Base-by-base conservation (phyloP, 2,888 invertebrate genomes). In the Noctua fimbriata region DNA sequence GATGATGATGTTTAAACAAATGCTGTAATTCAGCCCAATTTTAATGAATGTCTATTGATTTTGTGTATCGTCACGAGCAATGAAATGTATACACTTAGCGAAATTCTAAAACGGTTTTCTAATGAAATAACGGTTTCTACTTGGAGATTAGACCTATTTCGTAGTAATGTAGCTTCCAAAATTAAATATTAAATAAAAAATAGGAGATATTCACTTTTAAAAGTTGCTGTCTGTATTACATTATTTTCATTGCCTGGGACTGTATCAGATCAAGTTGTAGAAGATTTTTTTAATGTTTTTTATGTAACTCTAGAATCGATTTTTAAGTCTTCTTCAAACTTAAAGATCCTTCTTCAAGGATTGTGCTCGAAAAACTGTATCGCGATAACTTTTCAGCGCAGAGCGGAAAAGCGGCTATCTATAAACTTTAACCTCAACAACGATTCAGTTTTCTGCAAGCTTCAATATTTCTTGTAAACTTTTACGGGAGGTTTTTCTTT, bases 391-490 rank as follows among this genome's bases (percentile, higher is more conserved):
- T 82, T 81, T 49, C 47, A 69, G 55, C 63, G 49, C 69, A 69
- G 49, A 82, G 55, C 69, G 65, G 49, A 16, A 65, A n/a, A n/a
- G n/a, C n/a, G 41, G 69, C 78, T 78, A 82, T 73, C 78, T 70
- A 66, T 73, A 82, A 82, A 82, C 49, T 82, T 82, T 73, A 78
- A 78, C 82, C 69, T 73, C 63, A 52, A 76, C 66, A 82, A 58
- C n/a, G 58, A 65, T 77, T 63, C 49, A 73, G 78, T 82, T 78
- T 73, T 78, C 82, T 73, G 58, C 69, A 78, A 73, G 78, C 49
- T 78, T 82, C 69, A 73, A 82, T 82, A 36, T 70, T 82, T 82
- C 78, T 70, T 73, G 36, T 65, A 73, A 82, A 82, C 18, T 82
- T 82, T 73, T 44, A 58, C 58, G 28, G 3, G 0, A 36, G 12